phyloP scores from a whole-genome alignment of 2,113 vertebrate genomes.

The human region GRCh38 chr7:53206001-53206500 shows the following conservation, averaged over 20 bases:
- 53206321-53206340: neutral
- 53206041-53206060: neutral
- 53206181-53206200: neutral
- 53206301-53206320: neutral
- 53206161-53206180: neutral
- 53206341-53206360: too few species aligned
- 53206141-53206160: neutral
- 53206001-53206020: neutral
- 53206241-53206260: neutral
- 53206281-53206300: neutral
- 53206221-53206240: neutral
- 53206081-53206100: neutral
- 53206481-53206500: neutral
- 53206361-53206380: neutral
- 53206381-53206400: neutral
- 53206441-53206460: neutral
- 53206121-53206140: neutral
- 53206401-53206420: neutral
- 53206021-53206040: neutral
- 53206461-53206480: neutral
- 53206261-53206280: neutral
- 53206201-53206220: neutral
- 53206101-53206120: neutral
- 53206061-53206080: neutral
- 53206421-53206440: neutral